Conservation (phyloP, 2,113 vertebrate species). For the Anguilla japonica region DNA sequence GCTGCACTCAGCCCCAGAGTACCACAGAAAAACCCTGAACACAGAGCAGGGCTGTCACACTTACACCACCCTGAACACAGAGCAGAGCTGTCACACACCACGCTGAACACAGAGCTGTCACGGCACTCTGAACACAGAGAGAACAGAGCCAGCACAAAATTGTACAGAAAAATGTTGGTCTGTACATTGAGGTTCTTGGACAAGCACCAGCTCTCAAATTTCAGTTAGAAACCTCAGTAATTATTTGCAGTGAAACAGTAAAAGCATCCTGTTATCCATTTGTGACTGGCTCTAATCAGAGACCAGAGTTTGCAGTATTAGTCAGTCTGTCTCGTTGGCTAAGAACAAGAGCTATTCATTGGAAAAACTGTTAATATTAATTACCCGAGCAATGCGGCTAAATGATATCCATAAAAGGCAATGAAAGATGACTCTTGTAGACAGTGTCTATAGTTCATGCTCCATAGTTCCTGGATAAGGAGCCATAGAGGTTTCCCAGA, state of each 20-base stretch:
- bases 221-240: too few relatives aligned
- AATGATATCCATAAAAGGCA: background rate
- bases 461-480: too few relatives aligned
- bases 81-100: background rate
- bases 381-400: background rate
- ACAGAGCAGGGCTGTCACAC: background rate
- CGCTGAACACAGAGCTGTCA: too few relatives aligned
- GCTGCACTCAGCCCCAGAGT: slow-evolving; percentile 60
- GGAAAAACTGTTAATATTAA: background rate
- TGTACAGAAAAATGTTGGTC: too few relatives aligned
- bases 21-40: slow-evolving; percentile 73
- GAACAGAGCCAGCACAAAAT: too few relatives aligned
- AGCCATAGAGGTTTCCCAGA: too few relatives aligned
- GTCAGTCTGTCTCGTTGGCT: background rate
- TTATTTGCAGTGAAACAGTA: too few relatives aligned
- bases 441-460: too few relatives aligned
- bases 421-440: background rate
- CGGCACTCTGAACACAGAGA: too few relatives aligned
- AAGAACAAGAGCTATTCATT: background rate
- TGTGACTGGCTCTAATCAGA: background rate
- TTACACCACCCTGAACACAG: background rate
- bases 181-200: too few relatives aligned
- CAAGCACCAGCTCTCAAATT: too few relatives aligned
- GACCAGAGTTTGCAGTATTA: background rate
- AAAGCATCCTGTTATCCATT: background rate